Base-by-base conservation (phyloP, 2,797 vertebrate genomes). In the Semotilus atromaculatus region DNA sequence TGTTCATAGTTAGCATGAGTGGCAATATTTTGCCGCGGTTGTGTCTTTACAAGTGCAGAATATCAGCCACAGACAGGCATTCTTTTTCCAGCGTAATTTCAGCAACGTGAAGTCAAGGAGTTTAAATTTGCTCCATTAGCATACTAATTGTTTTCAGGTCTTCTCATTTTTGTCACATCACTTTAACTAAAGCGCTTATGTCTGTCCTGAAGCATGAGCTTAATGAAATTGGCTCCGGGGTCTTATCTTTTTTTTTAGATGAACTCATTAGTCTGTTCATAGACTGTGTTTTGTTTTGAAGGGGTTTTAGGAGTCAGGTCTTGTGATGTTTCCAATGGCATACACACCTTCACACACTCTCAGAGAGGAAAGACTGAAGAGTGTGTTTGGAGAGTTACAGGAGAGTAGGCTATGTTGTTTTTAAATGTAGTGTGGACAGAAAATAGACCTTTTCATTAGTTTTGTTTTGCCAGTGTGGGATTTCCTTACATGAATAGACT, bases 141-240 rank as follows among this genome's bases (percentile, higher is more conserved):
- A 90, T 91, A 86, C 79, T 89, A 88, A 90, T 90, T 91, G 86
- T 91, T 89, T 89, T 87, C 66, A 83, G 83, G 76, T 80, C 62
- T 64, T 89, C 83, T 86, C 38, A 55, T 81, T 88, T 86, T 82
- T 77, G 43, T 73, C 64, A 73, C 64, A 86, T 81, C 82, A 45
- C 51, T 85, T 86, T 74, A 73, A 83, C 82, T 85, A 82, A 86
- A 89, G 75, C 13, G 84, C 70, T 86, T 85, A 67, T 73, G 60
- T 55, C 73, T 58, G 64, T 71, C 79, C 72, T 79, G 64, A 60
- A 83, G 87, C 86, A 77, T 74, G 83, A 83, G 81, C 72, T 83
- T 89, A 91, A 90, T 88, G 80, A 90, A 85, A 74, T 85, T 85
- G 80, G 79, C 85, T 70, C 48, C 40, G 40, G 80, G 80, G 67